These are phyloP conservation scores for Ormyrus rosae DNA, from an alignment of 2,888 invertebrate species.

Conservation along the genomic window DNA sequence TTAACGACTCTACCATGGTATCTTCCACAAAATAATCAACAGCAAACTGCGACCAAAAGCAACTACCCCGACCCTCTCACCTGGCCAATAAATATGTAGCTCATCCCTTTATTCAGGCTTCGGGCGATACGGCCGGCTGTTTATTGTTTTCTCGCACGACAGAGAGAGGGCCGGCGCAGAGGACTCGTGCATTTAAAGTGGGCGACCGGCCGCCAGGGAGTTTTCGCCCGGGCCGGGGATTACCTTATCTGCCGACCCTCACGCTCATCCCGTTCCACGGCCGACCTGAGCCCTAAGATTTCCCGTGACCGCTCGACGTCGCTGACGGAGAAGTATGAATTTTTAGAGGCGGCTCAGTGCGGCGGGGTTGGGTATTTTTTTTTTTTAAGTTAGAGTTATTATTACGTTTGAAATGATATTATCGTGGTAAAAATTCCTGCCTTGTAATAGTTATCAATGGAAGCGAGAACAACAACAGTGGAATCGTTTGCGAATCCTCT, in stretches of 20 bases:
- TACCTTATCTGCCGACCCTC: constrained; percentile 74
- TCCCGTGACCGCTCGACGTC: constrained; percentile 4
- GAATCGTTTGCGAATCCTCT: no score
- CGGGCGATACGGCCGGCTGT: constrained; percentile 42
- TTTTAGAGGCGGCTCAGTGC: constrained; percentile 33
- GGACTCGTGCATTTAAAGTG: neutral
- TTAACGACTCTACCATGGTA: no score
- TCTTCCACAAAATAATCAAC: no score
- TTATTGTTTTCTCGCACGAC: constrained; percentile 55
- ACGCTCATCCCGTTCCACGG: constrained; percentile 56
- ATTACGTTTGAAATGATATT: no score
- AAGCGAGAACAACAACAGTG: no score
- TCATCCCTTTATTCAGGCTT: constrained; percentile 47
- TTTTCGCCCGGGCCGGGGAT: constrained; percentile 67
- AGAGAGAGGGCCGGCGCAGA: neutral
- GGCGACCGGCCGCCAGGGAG: constrained; percentile 46
- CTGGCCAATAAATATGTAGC: constrained; percentile 50
- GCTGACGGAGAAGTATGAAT: constrained; percentile 3
- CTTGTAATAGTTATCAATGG: no score
- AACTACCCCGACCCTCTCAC: constrained; percentile 10
- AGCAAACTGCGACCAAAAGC: neutral
- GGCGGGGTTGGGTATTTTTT: constrained; percentile 9
- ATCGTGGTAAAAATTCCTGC: no score
- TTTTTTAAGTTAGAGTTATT: constrained; percentile 1
- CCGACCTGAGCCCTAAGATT: neutral